Conservation (phyloP, 2,888 invertebrate species). For the Leptinotarsa haldemani region DNA sequence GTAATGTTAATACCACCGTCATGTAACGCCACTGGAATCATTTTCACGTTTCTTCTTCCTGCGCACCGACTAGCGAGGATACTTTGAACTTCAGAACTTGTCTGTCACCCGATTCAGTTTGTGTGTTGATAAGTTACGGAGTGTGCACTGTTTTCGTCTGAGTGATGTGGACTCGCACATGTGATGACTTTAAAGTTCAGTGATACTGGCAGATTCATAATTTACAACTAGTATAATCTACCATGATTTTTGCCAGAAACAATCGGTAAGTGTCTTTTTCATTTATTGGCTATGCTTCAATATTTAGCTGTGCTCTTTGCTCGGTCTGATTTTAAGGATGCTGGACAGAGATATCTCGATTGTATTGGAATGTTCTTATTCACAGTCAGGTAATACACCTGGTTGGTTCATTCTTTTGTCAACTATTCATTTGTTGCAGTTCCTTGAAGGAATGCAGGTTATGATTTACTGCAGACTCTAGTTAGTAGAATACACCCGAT, state of each 20-base stretch:
- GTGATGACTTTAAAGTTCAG: constrained; percentile 54
- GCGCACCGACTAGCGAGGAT: constrained; percentile 22
- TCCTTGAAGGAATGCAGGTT: constrained; percentile 6
- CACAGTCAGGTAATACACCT: constrained; percentile 18
- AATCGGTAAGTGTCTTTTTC: constrained; percentile 49
- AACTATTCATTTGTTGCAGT: constrained; percentile 7
- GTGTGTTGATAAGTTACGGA: constrained; percentile 50
- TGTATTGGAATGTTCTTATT: constrained; percentile 17
- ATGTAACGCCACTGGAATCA: constrained; percentile 18
- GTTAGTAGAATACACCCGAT: neutral
- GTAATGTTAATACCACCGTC: neutral
- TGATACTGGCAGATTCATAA: constrained; percentile 46
- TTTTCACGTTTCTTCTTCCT: constrained; percentile 13
- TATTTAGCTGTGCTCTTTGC: neutral
- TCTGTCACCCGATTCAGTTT: constrained; percentile 43
- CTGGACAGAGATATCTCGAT: constrained; percentile 21
- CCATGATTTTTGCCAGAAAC: constrained; percentile 55
- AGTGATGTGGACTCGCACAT: constrained; percentile 55
- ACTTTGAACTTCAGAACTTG: constrained; percentile 20
- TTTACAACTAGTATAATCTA: constrained; percentile 45
- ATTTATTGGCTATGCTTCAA: constrained; percentile 14
- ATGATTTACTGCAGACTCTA: neutral
- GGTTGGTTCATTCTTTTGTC: constrained; percentile 18
- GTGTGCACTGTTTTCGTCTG: constrained; percentile 47
- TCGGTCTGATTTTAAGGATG: constrained; percentile 22